Percentiles rank a stretch among this genome's conserved stretches.
Evolutionary conservation across 1,140 invertebrate genomes (phyloP).

Genomic region (Octopus sinensis): DNA sequence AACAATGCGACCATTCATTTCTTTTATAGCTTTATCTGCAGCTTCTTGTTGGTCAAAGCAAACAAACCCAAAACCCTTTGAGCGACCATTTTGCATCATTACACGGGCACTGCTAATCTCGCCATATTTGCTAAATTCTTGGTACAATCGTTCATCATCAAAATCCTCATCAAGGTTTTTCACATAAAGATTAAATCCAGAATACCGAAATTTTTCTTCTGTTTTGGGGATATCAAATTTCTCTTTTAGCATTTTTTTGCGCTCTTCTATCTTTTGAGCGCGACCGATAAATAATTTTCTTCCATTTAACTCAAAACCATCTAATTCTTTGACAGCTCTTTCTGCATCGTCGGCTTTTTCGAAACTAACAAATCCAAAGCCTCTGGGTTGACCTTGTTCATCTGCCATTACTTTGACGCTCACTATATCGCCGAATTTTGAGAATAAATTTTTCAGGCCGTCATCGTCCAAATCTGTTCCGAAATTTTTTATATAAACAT

Average conservation of each 20-base stretch:
- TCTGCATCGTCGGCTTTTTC: conserved; percentile 95
- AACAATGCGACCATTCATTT: conserved; percentile 94
- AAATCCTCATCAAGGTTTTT: conserved; percentile 97
- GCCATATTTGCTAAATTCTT: conserved; percentile 90
- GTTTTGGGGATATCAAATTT: conserved; percentile 91
- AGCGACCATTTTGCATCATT: conserved; percentile 59
- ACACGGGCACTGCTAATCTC: conserved; percentile 95
- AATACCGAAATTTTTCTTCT: conserved; percentile 80
- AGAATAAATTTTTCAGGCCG: conserved; percentile 88
- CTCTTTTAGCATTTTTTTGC: conserved; percentile 92
- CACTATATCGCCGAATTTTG: conserved; percentile 89
- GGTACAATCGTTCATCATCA: conserved; percentile 89
- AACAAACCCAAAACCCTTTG: conserved; percentile 96
- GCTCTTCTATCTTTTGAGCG: conserved; percentile 97
- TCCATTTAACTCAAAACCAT: conserved; percentile 73
- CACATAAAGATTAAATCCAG: conserved; percentile 95
- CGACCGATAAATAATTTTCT: conserved; percentile 70
- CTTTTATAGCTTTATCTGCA: conserved; percentile 96
- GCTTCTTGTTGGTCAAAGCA: conserved; percentile 96
- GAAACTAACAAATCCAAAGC: conserved; percentile 99
- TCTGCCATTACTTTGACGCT: conserved; percentile 93
- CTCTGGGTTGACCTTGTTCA: conserved; percentile 87
- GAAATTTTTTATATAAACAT: conserved; percentile 99
- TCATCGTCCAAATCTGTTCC: conserved; percentile 92
- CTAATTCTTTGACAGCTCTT: conserved; percentile 79